Evolutionary conservation across 2,888 invertebrate species (phyloP), one percentile per base, ranked within the genome.

Genomic region (Flexamia atlantica): DNA sequence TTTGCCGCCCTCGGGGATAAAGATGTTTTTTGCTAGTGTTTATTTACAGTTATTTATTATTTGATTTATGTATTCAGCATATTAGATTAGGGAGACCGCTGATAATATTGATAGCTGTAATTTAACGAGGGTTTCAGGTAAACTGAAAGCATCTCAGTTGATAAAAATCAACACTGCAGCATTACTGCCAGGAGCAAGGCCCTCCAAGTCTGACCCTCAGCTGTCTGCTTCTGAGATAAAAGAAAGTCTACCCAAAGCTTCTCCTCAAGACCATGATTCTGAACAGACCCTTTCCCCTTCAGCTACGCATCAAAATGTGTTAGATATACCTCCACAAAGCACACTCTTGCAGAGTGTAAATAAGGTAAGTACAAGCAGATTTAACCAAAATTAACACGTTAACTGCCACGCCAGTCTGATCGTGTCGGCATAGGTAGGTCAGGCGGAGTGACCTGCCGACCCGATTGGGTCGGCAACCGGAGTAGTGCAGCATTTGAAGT

Each of bases 91-190:
- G 46, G 14, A 9, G 14, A 46, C 46, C 14, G 4, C 12, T 9
- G 12, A 14, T 46, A 14, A 14, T 9, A 12, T 46, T 46, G 12
- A 3, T 46, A 46, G 46, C 46, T 46, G 17, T 5, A 40, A 40
- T 9, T 46, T 17, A 46, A 46, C 14, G 46, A 17, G 20, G 53
- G 20, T 40, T 81, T 50, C 76, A 53, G 81, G 84, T 20, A 84
- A 84, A 50, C 60, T 84, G 20, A 85, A 82, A 76, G 40, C 80
- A 57, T 64, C 83, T 28, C 68, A 76, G 25, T 68, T 64, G 14
- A 46, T 86, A n/a, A 84, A 85, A 14, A 86, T 86, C 57, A 86
- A 87, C 42, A 85, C 86, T 12, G 79, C 64, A 36, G 84, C 86
- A 32, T 57, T 87, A 4, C 74, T 87, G 9, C 87, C 85, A n/a